phyloP scores from a whole-genome alignment of 2,888 invertebrate species.

The Epsilonema sp. region DNA sequence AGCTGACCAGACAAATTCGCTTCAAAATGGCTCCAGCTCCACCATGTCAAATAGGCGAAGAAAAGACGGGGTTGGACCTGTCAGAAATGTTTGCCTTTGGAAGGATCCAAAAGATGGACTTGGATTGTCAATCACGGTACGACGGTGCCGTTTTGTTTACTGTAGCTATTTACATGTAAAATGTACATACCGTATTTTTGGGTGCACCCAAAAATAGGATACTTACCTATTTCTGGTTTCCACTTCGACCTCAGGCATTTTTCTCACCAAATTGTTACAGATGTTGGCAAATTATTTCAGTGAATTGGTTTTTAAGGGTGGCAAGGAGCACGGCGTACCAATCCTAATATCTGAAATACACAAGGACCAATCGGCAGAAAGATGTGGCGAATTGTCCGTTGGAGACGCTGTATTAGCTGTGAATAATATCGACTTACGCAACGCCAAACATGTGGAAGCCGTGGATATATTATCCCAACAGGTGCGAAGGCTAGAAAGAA shows the following conservation, averaged over 20 bases:
- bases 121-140: slow-evolving; percentile 61
- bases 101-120: slow-evolving; percentile 56
- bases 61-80: slow-evolving; percentile 34
- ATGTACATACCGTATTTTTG: too few relatives aligned
- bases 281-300: too few relatives aligned
- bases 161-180: too few relatives aligned
- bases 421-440: slow-evolving; percentile 53
- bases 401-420: slow-evolving; percentile 65
- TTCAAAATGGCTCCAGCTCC: too few relatives aligned
- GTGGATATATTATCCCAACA: slow-evolving; percentile 56
- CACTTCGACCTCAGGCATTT: too few relatives aligned
- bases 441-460: slow-evolving; percentile 58
- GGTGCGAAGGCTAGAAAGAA: slow-evolving; percentile 31
- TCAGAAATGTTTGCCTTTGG: slow-evolving; percentile 42
- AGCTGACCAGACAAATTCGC: too few relatives aligned
- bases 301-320: slow-evolving; percentile 43
- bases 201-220: too few relatives aligned
- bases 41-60: too few relatives aligned
- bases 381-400: slow-evolving; percentile 50
- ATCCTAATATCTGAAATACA: slow-evolving; percentile 61
- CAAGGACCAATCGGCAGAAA: slow-evolving; percentile 53
- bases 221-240: too few relatives aligned
- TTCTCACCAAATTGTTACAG: too few relatives aligned
- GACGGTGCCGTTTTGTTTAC: slow-evolving; percentile 15
- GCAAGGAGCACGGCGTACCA: slow-evolving; percentile 64